Evolutionary conservation across 2,888 invertebrate genomes (phyloP), one percentile per base, ranked within the genome.

Genomic region (Ommatoiulus sabulosus): DNA sequence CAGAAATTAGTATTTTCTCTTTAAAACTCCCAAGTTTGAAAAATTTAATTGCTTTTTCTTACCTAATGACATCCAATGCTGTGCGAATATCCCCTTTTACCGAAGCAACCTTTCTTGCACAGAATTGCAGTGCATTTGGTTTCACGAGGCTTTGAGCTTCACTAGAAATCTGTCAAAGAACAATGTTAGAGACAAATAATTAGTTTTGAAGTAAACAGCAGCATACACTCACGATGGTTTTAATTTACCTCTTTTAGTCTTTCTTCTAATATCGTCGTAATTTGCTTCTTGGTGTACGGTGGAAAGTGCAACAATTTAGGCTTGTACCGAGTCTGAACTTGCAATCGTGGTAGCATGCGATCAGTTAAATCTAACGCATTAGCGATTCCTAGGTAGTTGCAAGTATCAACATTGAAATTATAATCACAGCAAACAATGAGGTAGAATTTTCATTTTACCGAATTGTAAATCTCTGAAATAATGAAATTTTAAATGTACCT

Each of bases 301-400:
- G 96, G 94, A 92, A 99, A 99, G 92, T 98, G 97, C 92, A 99
- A 94, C 4, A 97, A 90, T 90, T 91, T 89, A 87, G 94, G 93
- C 90, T 92, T 91, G 90, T 91, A 92, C 24, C 91, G 91, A 35
- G 91, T 96, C 94, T 95, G 94, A 0, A 96, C 95, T 92, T 97
- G 97, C 10, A 99, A 94, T 89, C 98, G 94, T 44, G 98, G 97
- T 89, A 99, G 93, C 84, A 96, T 94, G 15, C 99, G 94, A 92
- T 98, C 97, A 0, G 98, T 99, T 90, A 99, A 94, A 93, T 99
- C 99, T 89, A 99, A 94, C 3, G 99, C 97, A 93, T 99, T 88
- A 4, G 88, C 88, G 24, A 88, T 84, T 46, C 88, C 88, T 88
- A 84, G 5, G 35, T n/a, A 85, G 17, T 35, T 80, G 44, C 5